Percentiles rank a stretch among this genome's conserved stretches.
Conservation (phyloP, 1,140 invertebrate species). For the Drosophila gunungcola region DNA sequence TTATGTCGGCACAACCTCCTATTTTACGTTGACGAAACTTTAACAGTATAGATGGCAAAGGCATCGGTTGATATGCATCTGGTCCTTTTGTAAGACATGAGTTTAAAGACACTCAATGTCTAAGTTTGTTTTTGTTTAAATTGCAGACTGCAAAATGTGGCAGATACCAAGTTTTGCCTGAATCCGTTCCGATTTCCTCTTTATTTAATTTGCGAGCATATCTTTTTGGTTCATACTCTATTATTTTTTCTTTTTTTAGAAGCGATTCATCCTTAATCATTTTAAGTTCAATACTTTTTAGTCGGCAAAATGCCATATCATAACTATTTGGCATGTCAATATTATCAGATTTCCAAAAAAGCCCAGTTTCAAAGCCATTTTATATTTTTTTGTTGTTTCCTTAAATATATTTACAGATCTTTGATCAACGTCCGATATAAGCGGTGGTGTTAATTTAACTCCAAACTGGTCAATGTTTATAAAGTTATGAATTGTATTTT, state of each 20-base stretch:
- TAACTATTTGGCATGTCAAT: not conserved
- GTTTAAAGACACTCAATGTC: not conserved
- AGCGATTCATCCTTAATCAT: not conserved
- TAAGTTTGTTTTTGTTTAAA: not conserved
- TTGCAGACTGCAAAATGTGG: not conserved
- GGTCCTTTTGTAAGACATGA: not conserved
- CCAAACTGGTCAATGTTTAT: slow-evolving; percentile 1
- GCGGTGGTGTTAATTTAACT: not conserved
- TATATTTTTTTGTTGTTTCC: not conserved
- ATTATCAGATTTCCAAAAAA: not conserved
- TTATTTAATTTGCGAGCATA: not conserved
- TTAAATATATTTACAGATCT: not conserved
- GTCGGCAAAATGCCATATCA: not conserved
- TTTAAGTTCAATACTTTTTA: not conserved
- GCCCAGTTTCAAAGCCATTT: not conserved
- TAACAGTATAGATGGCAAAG: not conserved
- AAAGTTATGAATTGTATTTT: not conserved
- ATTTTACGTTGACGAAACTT: slow-evolving; percentile 2
- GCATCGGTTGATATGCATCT: not conserved
- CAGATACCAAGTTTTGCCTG: not conserved
- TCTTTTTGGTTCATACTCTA: not conserved
- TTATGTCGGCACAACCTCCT: slow-evolving; percentile 7
- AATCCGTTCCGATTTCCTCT: not conserved
- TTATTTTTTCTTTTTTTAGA: not conserved
- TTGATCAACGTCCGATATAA: not conserved